Percentiles rank a stretch among this genome's conserved stretches.
These are phyloP conservation scores for Noctua comes DNA, from an alignment of 2,888 invertebrate genomes.

Conservation along the genomic window DNA sequence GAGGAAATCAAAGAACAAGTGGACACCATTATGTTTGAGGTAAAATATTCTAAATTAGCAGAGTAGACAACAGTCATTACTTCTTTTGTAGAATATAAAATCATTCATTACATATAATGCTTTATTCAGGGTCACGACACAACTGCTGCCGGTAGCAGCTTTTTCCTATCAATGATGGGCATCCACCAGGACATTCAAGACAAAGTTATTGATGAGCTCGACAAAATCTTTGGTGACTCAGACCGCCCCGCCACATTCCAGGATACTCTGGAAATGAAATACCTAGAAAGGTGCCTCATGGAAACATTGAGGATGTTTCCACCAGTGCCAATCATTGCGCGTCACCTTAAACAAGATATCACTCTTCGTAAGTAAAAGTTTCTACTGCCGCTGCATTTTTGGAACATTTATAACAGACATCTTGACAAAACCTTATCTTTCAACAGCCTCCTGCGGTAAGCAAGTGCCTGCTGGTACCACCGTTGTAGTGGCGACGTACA, in stretches of 20 bases:
- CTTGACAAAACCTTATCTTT: constrained; percentile 11
- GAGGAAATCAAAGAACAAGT: constrained; percentile 96
- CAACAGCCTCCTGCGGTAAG: constrained; percentile 91
- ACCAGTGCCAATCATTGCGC: constrained; percentile 94
- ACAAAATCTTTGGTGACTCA: constrained; percentile 94
- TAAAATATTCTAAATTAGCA: constrained; percentile 71
- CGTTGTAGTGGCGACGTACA: constrained; percentile 92
- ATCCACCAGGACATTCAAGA: constrained; percentile 93
- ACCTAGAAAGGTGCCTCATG: constrained; percentile 94
- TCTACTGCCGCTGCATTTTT: background rate
- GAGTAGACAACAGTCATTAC: constrained; percentile 15
- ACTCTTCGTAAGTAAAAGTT: constrained; percentile 90
- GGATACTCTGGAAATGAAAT: constrained; percentile 96
- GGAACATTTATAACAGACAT: background rate
- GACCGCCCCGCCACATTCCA: constrained; percentile 94
- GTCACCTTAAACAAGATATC: constrained; percentile 93
- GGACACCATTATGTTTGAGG: constrained; percentile 96
- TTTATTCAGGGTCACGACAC: constrained; percentile 93
- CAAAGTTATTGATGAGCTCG: constrained; percentile 93
- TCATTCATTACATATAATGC: constrained; percentile 39
- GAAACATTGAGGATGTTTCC: constrained; percentile 95
- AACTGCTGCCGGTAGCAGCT: constrained; percentile 95
- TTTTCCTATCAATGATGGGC: constrained; percentile 94
- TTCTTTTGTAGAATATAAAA: constrained; percentile 36
- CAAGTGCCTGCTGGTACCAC: constrained; percentile 93